Evolutionary conservation across 2,797 vertebrate species (phyloP).

Genomic region (Halcyon smyrnensis): DNA sequence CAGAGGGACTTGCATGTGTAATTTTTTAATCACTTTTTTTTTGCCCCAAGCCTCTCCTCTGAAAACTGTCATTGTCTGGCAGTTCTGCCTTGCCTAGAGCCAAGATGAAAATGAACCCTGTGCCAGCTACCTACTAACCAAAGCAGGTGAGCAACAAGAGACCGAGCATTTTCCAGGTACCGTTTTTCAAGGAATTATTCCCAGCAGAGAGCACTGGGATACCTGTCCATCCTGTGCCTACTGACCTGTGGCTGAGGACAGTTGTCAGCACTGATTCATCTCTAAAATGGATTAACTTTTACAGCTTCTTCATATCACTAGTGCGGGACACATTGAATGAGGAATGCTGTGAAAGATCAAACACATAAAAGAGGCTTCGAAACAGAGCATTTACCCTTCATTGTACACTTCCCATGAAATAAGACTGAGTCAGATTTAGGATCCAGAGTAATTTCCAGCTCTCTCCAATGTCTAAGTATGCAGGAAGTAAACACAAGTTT

Average conservation of each 20-base stretch:
- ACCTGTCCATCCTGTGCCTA: neutral
- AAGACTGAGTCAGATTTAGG: neutral
- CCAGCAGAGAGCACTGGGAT: neutral
- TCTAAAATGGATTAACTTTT: constrained; percentile 28
- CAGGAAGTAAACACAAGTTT: neutral
- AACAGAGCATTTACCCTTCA: neutral
- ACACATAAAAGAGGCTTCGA: neutral
- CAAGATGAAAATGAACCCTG: neutral
- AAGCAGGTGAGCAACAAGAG: neutral
- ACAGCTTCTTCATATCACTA: neutral
- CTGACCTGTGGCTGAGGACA: constrained; percentile 16
- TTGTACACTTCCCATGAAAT: neutral
- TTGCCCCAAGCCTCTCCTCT: neutral
- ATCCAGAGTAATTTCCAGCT: neutral
- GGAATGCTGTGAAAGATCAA: neutral
- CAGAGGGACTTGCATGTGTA: neutral
- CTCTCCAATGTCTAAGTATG: neutral
- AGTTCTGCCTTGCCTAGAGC: constrained; percentile 22
- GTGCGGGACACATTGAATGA: neutral
- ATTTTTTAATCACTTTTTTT: neutral
- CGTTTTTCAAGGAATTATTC: neutral
- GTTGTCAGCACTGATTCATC: neutral
- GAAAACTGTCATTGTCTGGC: neutral
- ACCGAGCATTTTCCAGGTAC: neutral
- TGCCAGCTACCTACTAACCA: neutral